Percentiles rank a stretch among this genome's conserved stretches.
phyloP scores from a whole-genome alignment of 2,797 vertebrate species.

The Luscinia megarhynchos region DNA sequence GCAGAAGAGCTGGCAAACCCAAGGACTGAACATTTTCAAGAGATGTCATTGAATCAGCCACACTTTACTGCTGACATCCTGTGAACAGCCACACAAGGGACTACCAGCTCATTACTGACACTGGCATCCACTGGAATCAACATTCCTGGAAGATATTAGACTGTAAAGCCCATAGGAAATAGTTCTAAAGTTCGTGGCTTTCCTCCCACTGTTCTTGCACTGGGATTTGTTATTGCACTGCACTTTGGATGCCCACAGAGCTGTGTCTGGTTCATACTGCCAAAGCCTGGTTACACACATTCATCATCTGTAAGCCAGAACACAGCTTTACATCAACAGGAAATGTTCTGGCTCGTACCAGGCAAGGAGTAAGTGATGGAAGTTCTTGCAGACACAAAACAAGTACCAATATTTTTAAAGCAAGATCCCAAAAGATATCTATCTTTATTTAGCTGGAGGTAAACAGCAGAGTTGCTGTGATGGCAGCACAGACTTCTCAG shows the following conservation, averaged over 20 bases:
- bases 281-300: neutral
- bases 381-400: neutral
- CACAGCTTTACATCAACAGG: neutral
- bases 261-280: neutral
- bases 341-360: neutral
- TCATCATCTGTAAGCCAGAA: neutral
- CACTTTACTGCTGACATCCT: neutral
- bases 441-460: neutral
- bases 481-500: neutral
- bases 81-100: neutral
- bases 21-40: neutral
- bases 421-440: neutral
- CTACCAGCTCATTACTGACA: neutral
- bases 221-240: neutral
- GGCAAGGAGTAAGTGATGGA: neutral
- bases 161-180: rapidly evolving
- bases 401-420: neutral
- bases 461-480: neutral
- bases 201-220: neutral
- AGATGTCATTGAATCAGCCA: neutral
- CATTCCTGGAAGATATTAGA: neutral
- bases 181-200: neutral
- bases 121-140: neutral
- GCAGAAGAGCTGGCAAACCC: neutral
- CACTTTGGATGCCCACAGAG: neutral